These are phyloP conservation scores for Amphiura filiformis DNA, from an alignment of 35 echinoderm and acorn worm genomes.

Conservation along the genomic window DNA sequence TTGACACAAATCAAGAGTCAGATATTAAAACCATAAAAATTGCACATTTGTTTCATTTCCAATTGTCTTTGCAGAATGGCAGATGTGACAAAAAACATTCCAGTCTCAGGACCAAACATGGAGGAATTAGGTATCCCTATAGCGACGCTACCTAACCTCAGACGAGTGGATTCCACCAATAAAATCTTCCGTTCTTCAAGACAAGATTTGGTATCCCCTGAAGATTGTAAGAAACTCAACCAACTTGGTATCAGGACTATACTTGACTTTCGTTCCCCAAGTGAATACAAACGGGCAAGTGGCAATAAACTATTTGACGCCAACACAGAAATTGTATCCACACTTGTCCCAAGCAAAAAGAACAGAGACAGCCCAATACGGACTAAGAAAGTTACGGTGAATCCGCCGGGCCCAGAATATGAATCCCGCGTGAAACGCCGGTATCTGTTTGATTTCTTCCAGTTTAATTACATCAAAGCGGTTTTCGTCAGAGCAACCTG, in stretches of 20 bases:
- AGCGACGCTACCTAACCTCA: slow-evolving; percentile 63
- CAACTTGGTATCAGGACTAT: slow-evolving; percentile 51
- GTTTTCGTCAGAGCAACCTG: slow-evolving; percentile 54
- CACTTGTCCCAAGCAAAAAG: slow-evolving; percentile 32
- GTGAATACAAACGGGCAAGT: slow-evolving; percentile 46
- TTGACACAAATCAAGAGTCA: no score
- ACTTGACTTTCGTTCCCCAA: slow-evolving; percentile 61
- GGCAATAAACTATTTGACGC: slow-evolving; percentile 61
- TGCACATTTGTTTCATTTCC: background rate
- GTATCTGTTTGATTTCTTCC: slow-evolving; percentile 64
- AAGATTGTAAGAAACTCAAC: slow-evolving; percentile 50
- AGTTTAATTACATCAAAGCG: slow-evolving; percentile 15
- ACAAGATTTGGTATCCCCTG: slow-evolving; percentile 51
- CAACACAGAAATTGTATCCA: slow-evolving; percentile 16
- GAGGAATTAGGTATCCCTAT: slow-evolving; percentile 30
- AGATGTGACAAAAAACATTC: background rate
- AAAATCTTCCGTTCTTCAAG: slow-evolving; percentile 71
- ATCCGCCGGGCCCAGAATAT: background rate
- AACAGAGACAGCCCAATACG: background rate
- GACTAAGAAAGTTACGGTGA: background rate
- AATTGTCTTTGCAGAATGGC: background rate
- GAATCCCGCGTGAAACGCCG: slow-evolving; percentile 14
- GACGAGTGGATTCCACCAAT: slow-evolving; percentile 44
- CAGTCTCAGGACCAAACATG: background rate
- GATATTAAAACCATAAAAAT: no score